phyloP scores from a whole-genome alignment of 2,888 invertebrate genomes.

The Tiphia femorata region DNA sequence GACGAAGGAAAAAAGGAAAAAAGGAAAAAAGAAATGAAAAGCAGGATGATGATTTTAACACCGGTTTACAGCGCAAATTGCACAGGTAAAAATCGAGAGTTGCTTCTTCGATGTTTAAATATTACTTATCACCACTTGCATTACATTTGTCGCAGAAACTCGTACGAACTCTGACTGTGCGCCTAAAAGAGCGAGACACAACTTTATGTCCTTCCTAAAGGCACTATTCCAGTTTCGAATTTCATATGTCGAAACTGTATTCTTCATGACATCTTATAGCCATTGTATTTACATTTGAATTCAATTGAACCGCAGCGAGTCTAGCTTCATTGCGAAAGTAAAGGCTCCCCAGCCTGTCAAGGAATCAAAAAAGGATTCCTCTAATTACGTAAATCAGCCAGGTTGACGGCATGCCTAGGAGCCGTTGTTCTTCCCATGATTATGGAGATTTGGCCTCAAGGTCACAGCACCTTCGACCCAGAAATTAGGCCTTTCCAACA shows the following conservation, averaged over 20 bases:
- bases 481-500: constrained; percentile 93
- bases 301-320: constrained; percentile 24
- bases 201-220: constrained; percentile 27
- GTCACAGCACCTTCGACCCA: constrained; percentile 97
- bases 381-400: not conserved
- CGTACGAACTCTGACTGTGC: too few relatives aligned
- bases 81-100: too few relatives aligned
- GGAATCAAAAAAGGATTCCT: not conserved
- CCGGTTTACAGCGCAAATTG: too few relatives aligned
- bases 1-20: too few relatives aligned
- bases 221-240: constrained; percentile 38
- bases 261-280: not conserved
- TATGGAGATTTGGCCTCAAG: constrained; percentile 83
- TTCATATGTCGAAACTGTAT: constrained; percentile 18
- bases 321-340: constrained; percentile 24
- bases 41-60: too few relatives aligned
- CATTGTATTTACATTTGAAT: constrained; percentile 33
- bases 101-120: too few relatives aligned
- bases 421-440: constrained; percentile 64
- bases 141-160: too few relatives aligned
- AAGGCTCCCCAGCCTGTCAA: constrained; percentile 20
- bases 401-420: constrained; percentile 23
- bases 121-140: too few relatives aligned
- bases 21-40: too few relatives aligned
- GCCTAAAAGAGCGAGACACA: not conserved